Evolutionary conservation across 1,140 invertebrate species (phyloP), one percentile per base, ranked within the genome.

Genomic region (Hylaeus volcanicus): DNA sequence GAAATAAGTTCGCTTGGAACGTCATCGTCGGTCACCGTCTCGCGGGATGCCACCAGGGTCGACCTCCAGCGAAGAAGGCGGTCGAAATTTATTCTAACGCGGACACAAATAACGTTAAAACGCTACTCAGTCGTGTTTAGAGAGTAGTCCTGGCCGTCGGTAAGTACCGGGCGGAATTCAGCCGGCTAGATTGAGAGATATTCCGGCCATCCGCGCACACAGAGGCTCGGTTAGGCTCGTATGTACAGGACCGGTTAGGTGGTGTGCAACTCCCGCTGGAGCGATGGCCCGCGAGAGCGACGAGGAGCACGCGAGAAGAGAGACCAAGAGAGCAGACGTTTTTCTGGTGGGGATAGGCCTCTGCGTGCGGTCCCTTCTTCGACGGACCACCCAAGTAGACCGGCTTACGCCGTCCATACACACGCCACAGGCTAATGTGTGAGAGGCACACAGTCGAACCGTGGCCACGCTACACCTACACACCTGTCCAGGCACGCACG

Each of bases 291-390:
- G 75, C 66, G 66, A 55, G 78, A 77, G 65, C 26, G 26, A 26
- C 26, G 26, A 26, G 26, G 26, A 26, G 26, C 26, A 26, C 26
- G 26, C 26, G 68, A 82, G 83, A 51, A 77, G 74, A 88, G 87
- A 85, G 87, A 8, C 56, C 9, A 15, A 5, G 45, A 26, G 86
- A 53, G 26, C 70, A 61, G 37, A 15, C 3, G 85, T 93, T 93
- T 93, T 93, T 93, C 84, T 93, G 91, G 91, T 91, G 91, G 92
- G 91, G 90, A 87, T 84, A 91, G 89, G 81, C 85, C 92, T 90
- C 92, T 92, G 93, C 92, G 93, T 93, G 92, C 92, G 92, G 93
- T 93, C 92, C 88, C 91, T 91, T 91, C 91, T 90, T 92, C 87
- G 88, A 92, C 89, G 87, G 91, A 92, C 91, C 92, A 93, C 92